Evolutionary conservation across 1,140 invertebrate species (phyloP).

Genomic region (Myzus persicae): DNA sequence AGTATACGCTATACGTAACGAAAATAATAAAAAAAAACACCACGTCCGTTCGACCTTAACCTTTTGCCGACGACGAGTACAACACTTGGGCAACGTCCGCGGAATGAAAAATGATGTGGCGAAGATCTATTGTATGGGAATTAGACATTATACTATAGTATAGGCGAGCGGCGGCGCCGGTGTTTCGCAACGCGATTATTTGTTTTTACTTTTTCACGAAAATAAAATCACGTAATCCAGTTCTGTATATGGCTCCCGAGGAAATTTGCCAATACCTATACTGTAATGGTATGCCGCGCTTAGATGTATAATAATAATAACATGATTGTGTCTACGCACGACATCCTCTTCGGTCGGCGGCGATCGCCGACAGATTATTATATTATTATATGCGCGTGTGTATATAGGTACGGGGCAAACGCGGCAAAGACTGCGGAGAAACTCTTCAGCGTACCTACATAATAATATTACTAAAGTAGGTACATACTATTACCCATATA

Average conservation of each 20-base stretch:
- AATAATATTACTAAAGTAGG: background rate
- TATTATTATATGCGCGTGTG: no score
- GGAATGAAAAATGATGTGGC: constrained; percentile 13
- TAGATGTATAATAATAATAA: background rate
- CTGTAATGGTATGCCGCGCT: background rate
- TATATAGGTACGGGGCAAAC: no score
- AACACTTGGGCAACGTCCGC: background rate
- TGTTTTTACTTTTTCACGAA: background rate
- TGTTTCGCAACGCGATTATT: constrained; percentile 31
- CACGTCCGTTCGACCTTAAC: constrained; percentile 31
- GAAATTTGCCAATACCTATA: background rate
- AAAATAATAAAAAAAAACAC: background rate
- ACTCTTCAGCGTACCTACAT: background rate
- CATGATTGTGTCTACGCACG: constrained; percentile 33
- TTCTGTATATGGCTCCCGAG: background rate
- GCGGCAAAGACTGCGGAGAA: background rate
- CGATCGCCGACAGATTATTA: background rate
- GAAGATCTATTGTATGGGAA: background rate
- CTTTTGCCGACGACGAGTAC: background rate
- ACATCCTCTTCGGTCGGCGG: constrained; percentile 22
- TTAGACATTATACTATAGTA: no score
- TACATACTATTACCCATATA: background rate
- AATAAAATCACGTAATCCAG: constrained; percentile 35
- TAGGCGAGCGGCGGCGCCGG: background rate
- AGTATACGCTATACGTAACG: background rate